Evolutionary conservation across 2,113 vertebrate genomes (phyloP).

Genomic region (Xiphophorus couchianus): DNA sequence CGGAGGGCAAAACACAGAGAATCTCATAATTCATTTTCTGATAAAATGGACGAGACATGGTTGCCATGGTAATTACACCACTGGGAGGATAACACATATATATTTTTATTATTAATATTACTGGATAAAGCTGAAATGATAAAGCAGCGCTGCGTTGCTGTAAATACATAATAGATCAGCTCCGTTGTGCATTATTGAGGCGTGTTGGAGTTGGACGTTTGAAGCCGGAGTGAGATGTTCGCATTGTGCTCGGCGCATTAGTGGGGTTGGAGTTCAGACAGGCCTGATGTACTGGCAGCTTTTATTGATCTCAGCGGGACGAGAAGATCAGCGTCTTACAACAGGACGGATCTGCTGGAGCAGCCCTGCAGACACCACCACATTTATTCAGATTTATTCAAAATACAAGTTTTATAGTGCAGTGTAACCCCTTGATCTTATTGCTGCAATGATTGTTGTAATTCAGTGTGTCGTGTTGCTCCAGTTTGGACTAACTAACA

Average conservation of each 20-base stretch:
- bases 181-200: constrained; percentile 21
- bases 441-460: too few species aligned
- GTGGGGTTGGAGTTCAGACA: background rate
- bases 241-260: background rate
- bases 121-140: constrained; percentile 13
- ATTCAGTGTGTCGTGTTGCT: too few species aligned
- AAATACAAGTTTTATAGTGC: background rate
- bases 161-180: background rate
- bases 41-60: constrained; percentile 47
- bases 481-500: too few species aligned
- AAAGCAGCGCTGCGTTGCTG: background rate
- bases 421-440: too few species aligned
- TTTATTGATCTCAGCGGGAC: background rate
- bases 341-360: background rate
- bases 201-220: background rate
- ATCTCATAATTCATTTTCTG: constrained; percentile 59
- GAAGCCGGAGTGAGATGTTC: background rate
- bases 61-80: constrained; percentile 33
- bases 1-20: constrained; percentile 6
- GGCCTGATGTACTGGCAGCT: background rate
- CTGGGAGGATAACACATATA: background rate
- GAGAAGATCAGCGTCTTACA: background rate
- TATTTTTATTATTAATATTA: background rate
- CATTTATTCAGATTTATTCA: background rate
- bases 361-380: background rate